Conservation (phyloP, 2,888 invertebrate genomes). For the Mayetiola destructor region DNA sequence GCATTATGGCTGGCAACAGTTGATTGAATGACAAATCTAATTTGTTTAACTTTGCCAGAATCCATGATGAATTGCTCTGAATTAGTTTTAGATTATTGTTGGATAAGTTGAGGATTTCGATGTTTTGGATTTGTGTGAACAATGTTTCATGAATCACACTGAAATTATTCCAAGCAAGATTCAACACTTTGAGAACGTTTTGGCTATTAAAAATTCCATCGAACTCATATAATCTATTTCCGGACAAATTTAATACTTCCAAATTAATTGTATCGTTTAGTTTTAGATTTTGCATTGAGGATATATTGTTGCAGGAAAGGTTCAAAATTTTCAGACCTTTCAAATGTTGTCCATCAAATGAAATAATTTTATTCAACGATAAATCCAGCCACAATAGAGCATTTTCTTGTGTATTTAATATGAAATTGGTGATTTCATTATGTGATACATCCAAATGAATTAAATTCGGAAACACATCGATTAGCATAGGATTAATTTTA, state of each 20-base stretch:
- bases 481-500: too few species aligned
- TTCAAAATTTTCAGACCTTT: conserved; percentile 18
- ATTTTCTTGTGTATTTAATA: not conserved
- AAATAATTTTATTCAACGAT: conserved; percentile 16
- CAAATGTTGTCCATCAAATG: conserved; percentile 12
- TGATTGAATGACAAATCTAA: conserved; percentile 77
- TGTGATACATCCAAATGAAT: conserved; percentile 19
- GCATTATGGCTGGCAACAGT: too few species aligned
- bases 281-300: conserved; percentile 21
- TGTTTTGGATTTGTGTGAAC: conserved; percentile 50
- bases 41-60: conserved; percentile 56
- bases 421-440: conserved; percentile 18
- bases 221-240: conserved; percentile 27
- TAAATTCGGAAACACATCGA: conserved; percentile 13
- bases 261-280: conserved; percentile 24
- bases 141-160: too few species aligned
- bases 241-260: conserved; percentile 31
- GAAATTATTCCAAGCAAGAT: conserved; percentile 30
- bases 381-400: conserved; percentile 17
- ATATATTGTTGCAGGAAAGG: conserved; percentile 18
- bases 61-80: conserved; percentile 60
- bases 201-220: conserved; percentile 27
- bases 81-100: conserved; percentile 61
- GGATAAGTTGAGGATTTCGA: conserved; percentile 59
- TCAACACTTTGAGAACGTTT: conserved; percentile 29